Base-by-base conservation (phyloP, 2,113 vertebrate genomes). In the Chloropsis hardwickii region DNA sequence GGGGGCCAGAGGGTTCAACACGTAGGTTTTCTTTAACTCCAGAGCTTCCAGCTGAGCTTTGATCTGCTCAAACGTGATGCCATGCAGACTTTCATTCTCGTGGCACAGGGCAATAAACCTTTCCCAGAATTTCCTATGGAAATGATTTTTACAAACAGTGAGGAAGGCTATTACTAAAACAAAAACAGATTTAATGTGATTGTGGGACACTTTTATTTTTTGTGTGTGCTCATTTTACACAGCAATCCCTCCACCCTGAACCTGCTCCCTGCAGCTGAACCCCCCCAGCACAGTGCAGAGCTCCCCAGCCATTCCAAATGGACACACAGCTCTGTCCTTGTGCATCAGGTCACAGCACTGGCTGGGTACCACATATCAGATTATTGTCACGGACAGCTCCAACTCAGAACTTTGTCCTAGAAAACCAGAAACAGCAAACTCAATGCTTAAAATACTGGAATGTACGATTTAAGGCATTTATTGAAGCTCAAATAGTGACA, bases 1-100 rank as follows among this genome's bases (percentile, higher is more conserved):
- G 5, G 99, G 99, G 66, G 99, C 99, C 97, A 99, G 96, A 1
- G 99, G 99, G 95, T 99, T 99, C 96, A 99, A 97, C 91, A 99
- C 99, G 1, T 99, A 99, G 7, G 99, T 99, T 98, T 99, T 99
- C 98, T 99, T 99, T 54, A 99, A 98, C 98, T 99, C 99, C 96
- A 99, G 97, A 93, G 99, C 99, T 97, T 99, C 99, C 96, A 99
- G 96, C 97, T 99, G 99, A 96, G 99, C 98, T 97, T 99, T 99
- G 97, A 99, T 99, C 98, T 99, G 99, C 94, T 99, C 99, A 90
- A 99, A 99, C 19, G 99, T 99, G 98, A 99, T 99, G 94, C 99
- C 99, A 10, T 99, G 99, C 44, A 99, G 98, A 95, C 99, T 99
- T 45, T 98, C 95, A 73, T 99, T 99, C 97, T 99, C 99, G 28